Conservation (phyloP, 2,888 invertebrate genomes). For the Diabrotica balteata region DNA sequence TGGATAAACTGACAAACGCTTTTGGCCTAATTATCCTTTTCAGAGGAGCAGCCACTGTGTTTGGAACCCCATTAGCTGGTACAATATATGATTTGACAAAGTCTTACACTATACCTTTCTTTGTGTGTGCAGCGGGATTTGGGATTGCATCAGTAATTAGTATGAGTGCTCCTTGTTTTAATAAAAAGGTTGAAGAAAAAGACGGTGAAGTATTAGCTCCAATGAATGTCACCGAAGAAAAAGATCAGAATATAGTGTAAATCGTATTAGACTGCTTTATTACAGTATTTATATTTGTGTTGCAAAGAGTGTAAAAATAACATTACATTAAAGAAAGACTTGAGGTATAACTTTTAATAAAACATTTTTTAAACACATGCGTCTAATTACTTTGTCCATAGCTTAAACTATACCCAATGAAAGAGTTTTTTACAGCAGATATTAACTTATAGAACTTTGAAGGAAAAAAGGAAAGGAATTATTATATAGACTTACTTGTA, state of each 20-base stretch:
- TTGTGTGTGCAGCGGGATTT: conserved; percentile 89
- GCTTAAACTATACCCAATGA: no score
- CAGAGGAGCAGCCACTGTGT: conserved; percentile 91
- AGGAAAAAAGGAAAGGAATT: no score
- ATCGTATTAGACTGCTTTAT: conserved; percentile 12
- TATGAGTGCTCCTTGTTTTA: conserved; percentile 8
- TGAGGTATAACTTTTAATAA: no score
- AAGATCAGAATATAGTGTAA: conserved; percentile 10
- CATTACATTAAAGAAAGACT: no score
- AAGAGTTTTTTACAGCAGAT: no score
- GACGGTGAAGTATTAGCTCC: conserved; percentile 11
- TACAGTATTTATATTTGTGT: conserved; percentile 3
- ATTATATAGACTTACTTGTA: no score
- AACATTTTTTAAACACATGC: no score
- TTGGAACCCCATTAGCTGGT: conserved; percentile 85
- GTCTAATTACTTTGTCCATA: no score
- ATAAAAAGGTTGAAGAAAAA: conserved; percentile 2
- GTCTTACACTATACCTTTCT: conserved; percentile 89
- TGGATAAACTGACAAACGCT: conserved; percentile 95
- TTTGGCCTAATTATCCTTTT: conserved; percentile 95
- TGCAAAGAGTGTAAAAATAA: background rate
- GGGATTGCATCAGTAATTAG: conserved; percentile 73
- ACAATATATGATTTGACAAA: conserved; percentile 82
- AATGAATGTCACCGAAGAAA: conserved; percentile 11
- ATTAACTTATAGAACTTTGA: no score